Base-by-base conservation (phyloP, 2,888 invertebrate genomes). In the Aspidapion aeneum region DNA sequence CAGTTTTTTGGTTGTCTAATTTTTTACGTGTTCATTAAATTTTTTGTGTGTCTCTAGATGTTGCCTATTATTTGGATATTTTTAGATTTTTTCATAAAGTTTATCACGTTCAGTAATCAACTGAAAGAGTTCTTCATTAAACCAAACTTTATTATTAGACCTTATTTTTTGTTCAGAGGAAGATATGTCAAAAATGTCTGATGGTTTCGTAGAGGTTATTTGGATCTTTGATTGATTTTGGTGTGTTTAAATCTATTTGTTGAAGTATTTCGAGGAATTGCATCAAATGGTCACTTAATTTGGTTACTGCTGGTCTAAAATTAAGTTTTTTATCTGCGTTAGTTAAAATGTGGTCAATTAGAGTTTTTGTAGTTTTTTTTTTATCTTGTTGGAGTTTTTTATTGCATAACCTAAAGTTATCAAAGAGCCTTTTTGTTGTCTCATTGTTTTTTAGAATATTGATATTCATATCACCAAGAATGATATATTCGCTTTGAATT, bases 361-460 rank as follows among this genome's bases (percentile, higher is more conserved):
- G 35, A 35, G 3, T 35, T 35, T 35, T 35, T 35, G 35, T 35
- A 35, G 3, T 35, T 35, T 35, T 12, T 35, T 3, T 35, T 35
- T 35, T 12, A 7, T 12, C 12, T 12, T 3, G 3, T 35, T 3
- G 35, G 12, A 12, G 3, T 35, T 35, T 35, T 35, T 35, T 35
- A 35, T 35, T 35, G 12, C 12, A 35, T 35, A 35, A 12, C 35
- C 35, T 35, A 35, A 35, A 35, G 35, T 35, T 35, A 35, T 35
- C n/a, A n/a, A n/a, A n/a, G n/a, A n/a, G n/a, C n/a, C n/a, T n/a
- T n/a, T n/a, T n/a, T n/a, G n/a, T 35, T 35, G 12, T 7, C 35
- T 35, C 35, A 35, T 35, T 35, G 35, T 35, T 12, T 85, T 52
- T 17, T 18, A 52, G n/a, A 18, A 52, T 52, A 16, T 52, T 52